Base-by-base conservation (phyloP, 64 coral and sea anemone genomes). In the Pocillopora damicornis region DNA sequence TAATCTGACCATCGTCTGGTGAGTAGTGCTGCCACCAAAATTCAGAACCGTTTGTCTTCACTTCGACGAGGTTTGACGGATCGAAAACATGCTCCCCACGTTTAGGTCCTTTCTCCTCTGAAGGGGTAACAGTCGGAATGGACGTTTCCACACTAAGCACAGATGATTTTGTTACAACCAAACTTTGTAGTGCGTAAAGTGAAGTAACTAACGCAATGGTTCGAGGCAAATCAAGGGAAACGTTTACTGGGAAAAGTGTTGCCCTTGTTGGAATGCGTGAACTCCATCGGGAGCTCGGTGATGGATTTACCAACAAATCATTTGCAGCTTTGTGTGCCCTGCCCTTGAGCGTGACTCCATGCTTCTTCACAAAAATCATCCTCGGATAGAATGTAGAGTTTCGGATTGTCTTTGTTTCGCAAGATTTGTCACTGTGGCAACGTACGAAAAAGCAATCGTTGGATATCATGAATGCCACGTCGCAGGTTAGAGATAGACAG, bases 391-490 rank as follows among this genome's bases (percentile, higher is more conserved):
- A 72, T 9, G 26, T 72, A 15, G 81, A 85, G 26, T 20, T 57
- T 35, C n/a, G 58, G 30, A 88, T 26, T 30, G 30, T 26, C 60
- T 80, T 35, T 35, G 90, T 84, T 59, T 73, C 45, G 79, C 90
- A 92, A 37, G 86, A 71, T 67, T 77, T 74, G 18, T 79, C 20
- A 36, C 56, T 79, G 10, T 87, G 76, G 68, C 90, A 92, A 60
- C 22, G 59, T 13, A 92, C 90, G 51, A 86, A 87, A 73, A 79
- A 92, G 61, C 90, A 92, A 17, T 78, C 84, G 35, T 76, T 30
- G 1, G 75, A 77, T 82, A 92, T 59, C 82, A 92, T 72, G 23
- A 92, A 86, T 15, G 83, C 90, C 4, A 92, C 76, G 61, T 92
- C 75, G 42, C 90, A 92, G 42, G 73, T 14, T 2, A 15, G 14